Percentiles rank a stretch among this genome's conserved stretches.
Conservation (phyloP, 2,797 vertebrate species). For the Takifugu rubripes region DNA sequence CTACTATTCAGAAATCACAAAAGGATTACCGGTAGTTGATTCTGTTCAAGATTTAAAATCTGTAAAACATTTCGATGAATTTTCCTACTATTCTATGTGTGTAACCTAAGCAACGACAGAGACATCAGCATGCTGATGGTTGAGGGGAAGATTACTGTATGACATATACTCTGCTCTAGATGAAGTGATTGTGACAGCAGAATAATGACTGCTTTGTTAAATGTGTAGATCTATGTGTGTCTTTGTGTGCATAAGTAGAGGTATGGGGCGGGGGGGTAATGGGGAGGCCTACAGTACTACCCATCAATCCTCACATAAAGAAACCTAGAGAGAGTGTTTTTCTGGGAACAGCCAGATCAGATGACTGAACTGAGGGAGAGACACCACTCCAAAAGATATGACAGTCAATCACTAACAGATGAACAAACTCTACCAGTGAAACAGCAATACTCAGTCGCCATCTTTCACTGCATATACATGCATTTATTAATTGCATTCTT, state of each 20-base stretch:
- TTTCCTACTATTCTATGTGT: too few relatives aligned
- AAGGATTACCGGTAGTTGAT: not conserved
- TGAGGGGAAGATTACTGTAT: not conserved
- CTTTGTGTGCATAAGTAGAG: not conserved
- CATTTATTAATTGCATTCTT: too few relatives aligned
- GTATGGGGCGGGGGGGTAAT: not conserved
- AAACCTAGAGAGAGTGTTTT: slow-evolving; percentile 53
- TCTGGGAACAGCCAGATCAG: slow-evolving; percentile 60
- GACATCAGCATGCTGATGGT: too few relatives aligned
- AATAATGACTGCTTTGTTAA: not conserved
- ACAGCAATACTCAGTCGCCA: not conserved
- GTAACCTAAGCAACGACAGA: too few relatives aligned
- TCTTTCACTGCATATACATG: too few relatives aligned
- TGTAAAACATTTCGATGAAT: not conserved
- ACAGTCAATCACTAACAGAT: slow-evolving; percentile 44
- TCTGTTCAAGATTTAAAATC: not conserved
- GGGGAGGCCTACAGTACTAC: slow-evolving; percentile 32
- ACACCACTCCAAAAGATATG: slow-evolving; percentile 47
- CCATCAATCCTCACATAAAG: slow-evolving; percentile 58
- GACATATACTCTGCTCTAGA: too few relatives aligned
- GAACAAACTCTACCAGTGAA: slow-evolving; percentile 19
- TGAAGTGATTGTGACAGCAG: not conserved
- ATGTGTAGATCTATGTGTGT: slow-evolving; percentile 11
- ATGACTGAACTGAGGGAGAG: slow-evolving; percentile 55
- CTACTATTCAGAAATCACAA: not conserved